Conservation (phyloP, 2,113 vertebrate species). For the Pithys albifrons region DNA sequence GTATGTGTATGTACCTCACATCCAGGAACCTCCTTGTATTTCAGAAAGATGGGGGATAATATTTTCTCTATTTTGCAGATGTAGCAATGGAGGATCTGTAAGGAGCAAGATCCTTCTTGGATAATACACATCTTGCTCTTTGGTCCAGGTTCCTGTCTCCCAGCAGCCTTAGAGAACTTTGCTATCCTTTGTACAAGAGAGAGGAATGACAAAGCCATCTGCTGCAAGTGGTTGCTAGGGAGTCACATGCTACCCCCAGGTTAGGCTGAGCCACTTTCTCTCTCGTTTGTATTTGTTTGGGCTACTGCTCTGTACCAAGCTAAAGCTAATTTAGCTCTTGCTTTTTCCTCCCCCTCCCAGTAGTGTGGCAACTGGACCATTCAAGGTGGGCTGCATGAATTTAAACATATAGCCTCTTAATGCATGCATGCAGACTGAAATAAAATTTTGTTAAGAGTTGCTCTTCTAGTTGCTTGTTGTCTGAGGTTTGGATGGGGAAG, state of each 20-base stretch:
- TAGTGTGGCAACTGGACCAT: background rate
- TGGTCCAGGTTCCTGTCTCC: background rate
- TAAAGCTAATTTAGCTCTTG: background rate
- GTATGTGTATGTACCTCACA: background rate
- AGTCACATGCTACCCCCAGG: background rate
- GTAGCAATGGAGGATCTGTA: background rate
- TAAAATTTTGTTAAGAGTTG: background rate
- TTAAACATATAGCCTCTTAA: background rate
- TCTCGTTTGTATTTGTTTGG: background rate
- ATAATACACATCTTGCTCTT: background rate
- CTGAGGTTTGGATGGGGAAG: background rate
- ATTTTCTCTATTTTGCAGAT: background rate
- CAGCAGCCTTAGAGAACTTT: constrained; percentile 19
- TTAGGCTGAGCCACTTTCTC: constrained; percentile 17
- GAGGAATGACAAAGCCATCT: constrained; percentile 16
- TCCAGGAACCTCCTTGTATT: background rate
- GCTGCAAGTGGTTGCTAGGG: constrained; percentile 39
- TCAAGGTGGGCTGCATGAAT: background rate
- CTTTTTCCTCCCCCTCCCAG: background rate
- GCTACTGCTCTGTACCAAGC: background rate
- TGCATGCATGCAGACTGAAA: background rate
- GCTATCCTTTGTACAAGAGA: background rate
- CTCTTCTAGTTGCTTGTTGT: background rate
- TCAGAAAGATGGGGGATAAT: background rate
- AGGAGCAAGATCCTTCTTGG: background rate